Evolutionary conservation across 2,888 invertebrate genomes (phyloP), one percentile per base, ranked within the genome.

Genomic region (Perizoma flavofasciatum): DNA sequence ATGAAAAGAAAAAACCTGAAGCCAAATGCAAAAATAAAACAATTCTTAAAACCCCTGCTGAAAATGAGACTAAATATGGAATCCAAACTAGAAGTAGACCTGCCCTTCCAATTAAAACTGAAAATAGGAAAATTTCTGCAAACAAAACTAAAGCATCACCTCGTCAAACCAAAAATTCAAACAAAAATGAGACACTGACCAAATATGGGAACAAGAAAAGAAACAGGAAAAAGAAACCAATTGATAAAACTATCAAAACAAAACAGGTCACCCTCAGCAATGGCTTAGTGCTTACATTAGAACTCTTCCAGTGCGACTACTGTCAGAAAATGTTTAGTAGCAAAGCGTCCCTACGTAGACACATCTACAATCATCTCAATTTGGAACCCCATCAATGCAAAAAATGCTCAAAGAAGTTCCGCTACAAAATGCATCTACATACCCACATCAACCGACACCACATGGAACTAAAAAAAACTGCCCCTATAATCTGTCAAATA

Each of bases 291-390:
- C 57, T 80, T 51, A 75, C 72, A 46, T 59, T 79, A 39, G 63
- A 73, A 7, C 53, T 74, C 43, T 85, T 77, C 71, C 75, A 83
- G 63, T 96, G 96, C 84, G 92, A 93, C 56, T 85, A 93, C 59
- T 96, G 96, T 74, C 79, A 92, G 4, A 95, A 95, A 83, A 86
- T 86, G 46, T 96, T 95, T 78, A 88, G 92, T 51, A 93, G 93
- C 53, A 94, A 94, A 68, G 94, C 94, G 63, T 95, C 95, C 73
- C 84, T 96, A 61, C 92, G 93, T 48, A 94, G 95, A 72, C 96
- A 96, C 77, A 88, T 94, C 65, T 92, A 94, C 53, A 91, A 93
- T 33, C 96, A 96, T 77, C 93, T 95, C 0, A 93, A 94, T 65
- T 91, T 95, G 68, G 92, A 94, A 48, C 95, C 95, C 0, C 94